These are phyloP conservation scores for Porphyrio hochstetteri DNA, from an alignment of 2,113 vertebrate genomes.

Conservation along the genomic window DNA sequence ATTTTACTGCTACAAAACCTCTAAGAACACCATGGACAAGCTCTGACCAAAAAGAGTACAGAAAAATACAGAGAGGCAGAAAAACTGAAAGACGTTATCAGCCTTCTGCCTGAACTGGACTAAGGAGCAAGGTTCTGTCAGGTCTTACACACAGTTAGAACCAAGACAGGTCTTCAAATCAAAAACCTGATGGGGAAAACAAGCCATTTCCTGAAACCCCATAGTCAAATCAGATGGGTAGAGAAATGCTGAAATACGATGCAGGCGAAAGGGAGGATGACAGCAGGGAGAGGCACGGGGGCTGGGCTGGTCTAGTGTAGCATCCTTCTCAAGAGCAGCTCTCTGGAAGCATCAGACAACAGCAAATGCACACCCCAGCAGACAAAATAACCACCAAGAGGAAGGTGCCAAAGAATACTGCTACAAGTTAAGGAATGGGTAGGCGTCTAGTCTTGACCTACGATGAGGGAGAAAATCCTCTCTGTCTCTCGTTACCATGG, in stretches of 20 bases:
- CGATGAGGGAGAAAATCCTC: slow-evolving; percentile 3
- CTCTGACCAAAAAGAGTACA: not conserved
- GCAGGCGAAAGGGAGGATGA: not conserved
- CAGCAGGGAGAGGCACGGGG: not conserved
- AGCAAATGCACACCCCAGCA: not conserved
- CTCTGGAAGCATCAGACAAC: not conserved
- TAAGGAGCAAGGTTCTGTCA: not conserved
- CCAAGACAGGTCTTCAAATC: not conserved
- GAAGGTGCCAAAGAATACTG: slow-evolving; percentile 2
- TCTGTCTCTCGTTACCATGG: slow-evolving; percentile 24
- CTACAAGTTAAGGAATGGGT: slow-evolving; percentile 23
- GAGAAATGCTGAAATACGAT: not conserved
- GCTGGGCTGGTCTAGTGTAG: not conserved
- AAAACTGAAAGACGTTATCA: not conserved
- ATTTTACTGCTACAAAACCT: not conserved
- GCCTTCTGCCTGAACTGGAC: not conserved
- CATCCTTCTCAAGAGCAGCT: not conserved
- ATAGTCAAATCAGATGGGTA: not conserved
- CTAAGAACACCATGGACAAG: not conserved
- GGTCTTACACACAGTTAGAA: not conserved
- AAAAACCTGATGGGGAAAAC: not conserved
- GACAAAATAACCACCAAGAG: not conserved
- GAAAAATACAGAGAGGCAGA: not conserved
- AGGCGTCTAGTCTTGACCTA: slow-evolving; percentile 25
- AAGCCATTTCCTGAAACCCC: not conserved